Conservation (phyloP, 1,140 invertebrate genomes). For the Magallana angulata region DNA sequence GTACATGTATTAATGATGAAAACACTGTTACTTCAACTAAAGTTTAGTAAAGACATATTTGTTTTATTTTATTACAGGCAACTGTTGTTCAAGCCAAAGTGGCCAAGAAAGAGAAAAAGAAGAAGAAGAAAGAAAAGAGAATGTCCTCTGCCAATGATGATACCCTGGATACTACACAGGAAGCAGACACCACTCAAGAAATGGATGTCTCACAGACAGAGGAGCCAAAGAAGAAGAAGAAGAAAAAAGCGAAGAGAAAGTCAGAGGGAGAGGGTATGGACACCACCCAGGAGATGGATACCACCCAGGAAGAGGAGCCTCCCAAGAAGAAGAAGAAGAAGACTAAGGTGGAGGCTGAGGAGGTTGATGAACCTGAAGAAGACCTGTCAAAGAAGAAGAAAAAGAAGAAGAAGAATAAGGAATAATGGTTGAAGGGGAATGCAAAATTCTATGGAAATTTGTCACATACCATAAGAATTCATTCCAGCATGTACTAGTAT, state of each 20-base stretch:
- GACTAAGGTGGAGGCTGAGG: slow-evolving; percentile 28
- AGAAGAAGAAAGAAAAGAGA: slow-evolving; percentile 66
- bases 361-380: slow-evolving; percentile 20
- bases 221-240: slow-evolving; percentile 65
- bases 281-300: slow-evolving; percentile 64
- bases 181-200: slow-evolving; percentile 62
- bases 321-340: slow-evolving; percentile 74
- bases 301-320: slow-evolving; percentile 53
- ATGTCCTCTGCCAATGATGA: slow-evolving; percentile 45
- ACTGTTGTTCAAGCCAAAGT: slow-evolving; percentile 68
- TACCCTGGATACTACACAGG: slow-evolving; percentile 45
- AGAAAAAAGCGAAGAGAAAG: slow-evolving; percentile 64
- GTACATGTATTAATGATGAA: too few relatives aligned
- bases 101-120: slow-evolving; percentile 74
- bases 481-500: too few relatives aligned
- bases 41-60: too few relatives aligned
- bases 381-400: slow-evolving; percentile 65
- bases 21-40: too few relatives aligned
- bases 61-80: slow-evolving; percentile 64
- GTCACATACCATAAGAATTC: too few relatives aligned
- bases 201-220: slow-evolving; percentile 60
- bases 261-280: slow-evolving; percentile 59
- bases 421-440: not conserved
- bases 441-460: too few relatives aligned
- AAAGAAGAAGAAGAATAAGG: slow-evolving; percentile 68